Percentiles rank a stretch among this genome's conserved stretches.
These are phyloP conservation scores for Mungos mungo DNA, from an alignment of 2,113 vertebrate species.

Conservation along the genomic window DNA sequence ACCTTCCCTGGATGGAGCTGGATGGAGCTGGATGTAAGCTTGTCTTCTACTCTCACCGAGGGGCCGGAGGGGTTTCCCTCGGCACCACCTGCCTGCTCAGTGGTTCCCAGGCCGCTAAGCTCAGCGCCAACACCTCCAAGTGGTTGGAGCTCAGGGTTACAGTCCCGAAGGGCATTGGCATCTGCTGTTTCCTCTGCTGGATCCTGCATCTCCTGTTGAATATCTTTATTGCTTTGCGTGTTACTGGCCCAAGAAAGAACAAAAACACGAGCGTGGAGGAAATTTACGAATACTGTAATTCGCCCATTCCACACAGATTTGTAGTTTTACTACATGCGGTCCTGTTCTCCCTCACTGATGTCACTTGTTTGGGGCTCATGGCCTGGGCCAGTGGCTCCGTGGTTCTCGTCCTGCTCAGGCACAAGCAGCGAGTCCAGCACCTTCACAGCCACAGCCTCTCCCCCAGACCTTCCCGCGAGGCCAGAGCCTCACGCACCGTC, in stretches of 20 bases:
- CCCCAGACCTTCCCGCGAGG: not conserved
- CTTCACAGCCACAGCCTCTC: not conserved
- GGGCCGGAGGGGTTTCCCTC: not conserved
- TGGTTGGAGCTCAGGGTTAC: not conserved
- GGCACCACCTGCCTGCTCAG: not conserved
- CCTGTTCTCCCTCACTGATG: not conserved
- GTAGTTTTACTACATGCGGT: not conserved
- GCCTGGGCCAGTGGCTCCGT: not conserved
- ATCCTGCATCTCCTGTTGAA: not conserved
- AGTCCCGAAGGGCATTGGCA: not conserved
- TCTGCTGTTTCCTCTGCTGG: not conserved
- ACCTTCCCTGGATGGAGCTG: not conserved
- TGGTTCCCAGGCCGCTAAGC: not conserved
- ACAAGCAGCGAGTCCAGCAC: not conserved
- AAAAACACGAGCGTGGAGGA: not conserved
- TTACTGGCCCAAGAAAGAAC: not conserved
- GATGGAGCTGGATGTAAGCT: not conserved
- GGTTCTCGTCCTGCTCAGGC: not conserved
- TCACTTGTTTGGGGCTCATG: not conserved
- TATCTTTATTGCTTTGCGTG: not conserved
- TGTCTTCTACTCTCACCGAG: not conserved
- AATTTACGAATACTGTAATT: not conserved
- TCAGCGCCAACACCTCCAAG: not conserved
- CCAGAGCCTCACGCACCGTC: not conserved
- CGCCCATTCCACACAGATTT: too few relatives aligned